phyloP scores from a whole-genome alignment of 2,797 vertebrate genomes.

The Pangasius sanitwongsei region DNA sequence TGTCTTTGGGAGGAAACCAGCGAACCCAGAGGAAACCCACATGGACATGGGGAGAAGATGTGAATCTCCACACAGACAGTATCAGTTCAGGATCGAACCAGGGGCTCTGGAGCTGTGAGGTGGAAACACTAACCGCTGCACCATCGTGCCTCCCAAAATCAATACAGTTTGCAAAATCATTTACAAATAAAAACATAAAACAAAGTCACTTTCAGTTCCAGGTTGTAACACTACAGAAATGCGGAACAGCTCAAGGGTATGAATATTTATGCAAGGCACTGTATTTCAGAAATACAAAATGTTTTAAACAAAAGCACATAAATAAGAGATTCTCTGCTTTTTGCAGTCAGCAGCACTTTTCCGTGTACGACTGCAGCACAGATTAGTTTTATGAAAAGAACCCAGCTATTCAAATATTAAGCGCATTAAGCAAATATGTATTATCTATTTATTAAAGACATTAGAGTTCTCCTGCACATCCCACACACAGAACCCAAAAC shows the following conservation, averaged over 20 bases:
- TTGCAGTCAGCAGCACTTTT: not conserved
- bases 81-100: not conserved
- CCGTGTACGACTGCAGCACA: not conserved
- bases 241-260: not conserved
- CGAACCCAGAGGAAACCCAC: not conserved
- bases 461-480: not conserved
- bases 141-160: not conserved
- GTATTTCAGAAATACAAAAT: not conserved
- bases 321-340: not conserved
- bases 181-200: not conserved
- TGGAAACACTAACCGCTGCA: not conserved
- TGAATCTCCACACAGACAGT: not conserved
- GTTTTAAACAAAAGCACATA: not conserved
- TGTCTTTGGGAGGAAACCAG: not conserved
- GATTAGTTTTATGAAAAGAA: not conserved
- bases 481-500: not conserved
- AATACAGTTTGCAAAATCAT: not conserved
- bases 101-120: not conserved
- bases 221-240: not conserved
- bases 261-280: not conserved
- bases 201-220: not conserved
- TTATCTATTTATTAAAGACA: not conserved
- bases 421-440: not conserved
- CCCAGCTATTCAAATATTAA: not conserved
- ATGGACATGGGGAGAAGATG: not conserved